phyloP scores from a whole-genome alignment of 2,888 invertebrate species.

The Papilio gigon region DNA sequence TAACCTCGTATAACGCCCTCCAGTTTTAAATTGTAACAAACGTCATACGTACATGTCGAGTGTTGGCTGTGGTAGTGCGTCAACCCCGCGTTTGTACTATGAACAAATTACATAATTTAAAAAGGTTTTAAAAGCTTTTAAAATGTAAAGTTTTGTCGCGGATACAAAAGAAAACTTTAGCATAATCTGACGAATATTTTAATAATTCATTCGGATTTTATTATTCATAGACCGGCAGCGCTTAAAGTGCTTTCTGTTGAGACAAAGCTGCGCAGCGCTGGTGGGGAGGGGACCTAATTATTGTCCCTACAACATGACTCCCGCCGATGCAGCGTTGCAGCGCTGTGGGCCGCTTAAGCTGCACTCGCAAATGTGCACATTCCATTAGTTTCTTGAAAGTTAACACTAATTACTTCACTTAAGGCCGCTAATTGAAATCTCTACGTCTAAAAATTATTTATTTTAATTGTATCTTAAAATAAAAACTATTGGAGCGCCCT shows the following conservation, averaged over 20 bases:
- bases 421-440: no score
- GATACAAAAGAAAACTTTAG: constrained; percentile 7
- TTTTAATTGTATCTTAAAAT: no score
- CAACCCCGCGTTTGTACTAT: background rate
- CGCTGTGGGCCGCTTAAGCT: background rate
- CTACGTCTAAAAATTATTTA: no score
- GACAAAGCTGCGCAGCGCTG: background rate
- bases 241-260: constrained; percentile 23
- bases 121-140: constrained; percentile 12
- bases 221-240: constrained; percentile 26
- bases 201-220: constrained; percentile 31
- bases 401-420: no score
- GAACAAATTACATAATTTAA: background rate
- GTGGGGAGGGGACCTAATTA: background rate
- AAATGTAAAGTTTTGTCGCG: constrained; percentile 12
- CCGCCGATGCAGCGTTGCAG: background rate
- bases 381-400: no score
- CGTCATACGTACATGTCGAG: no score
- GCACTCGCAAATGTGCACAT: background rate
- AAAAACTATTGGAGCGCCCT: no score
- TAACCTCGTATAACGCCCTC: background rate
- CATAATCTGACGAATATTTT: constrained; percentile 24
- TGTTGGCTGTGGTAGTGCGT: background rate
- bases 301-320: background rate
- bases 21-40: background rate